Base-by-base conservation (phyloP, 2,113 vertebrate species). In the Elanoides forficatus region DNA sequence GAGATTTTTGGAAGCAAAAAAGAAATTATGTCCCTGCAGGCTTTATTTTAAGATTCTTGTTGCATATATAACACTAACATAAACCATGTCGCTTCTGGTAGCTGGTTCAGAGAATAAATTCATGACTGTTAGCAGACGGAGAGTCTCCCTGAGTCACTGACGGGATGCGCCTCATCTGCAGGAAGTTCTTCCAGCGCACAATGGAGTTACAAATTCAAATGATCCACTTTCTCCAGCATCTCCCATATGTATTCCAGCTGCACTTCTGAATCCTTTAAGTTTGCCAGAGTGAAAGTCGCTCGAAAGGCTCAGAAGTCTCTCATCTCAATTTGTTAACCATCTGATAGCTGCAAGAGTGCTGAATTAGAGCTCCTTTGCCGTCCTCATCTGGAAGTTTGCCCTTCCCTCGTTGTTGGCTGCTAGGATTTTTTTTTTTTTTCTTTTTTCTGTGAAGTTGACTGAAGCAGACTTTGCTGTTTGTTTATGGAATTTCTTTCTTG, bases 281-380 rank as follows among this genome's bases (percentile, higher is more conserved):
- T 94, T 95, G 89, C 93, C 97, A 95, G 91, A 85, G 86, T 48
- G 58, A 96, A 95, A 96, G 94, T 89, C 0, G 2, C 82, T 92
- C 72, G 67, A 78, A 92, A 95, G 50, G 80, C 76, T 84, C 58
- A 75, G 76, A 95, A 95, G 81, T 83, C 71, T 94, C 93, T 94
- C 92, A 80, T 97, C 94, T 93, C 84, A 95, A 91, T 96, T 97
- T 96, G 92, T 97, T 95, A 95, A 93, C 94, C 89, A 96, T 96
- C 91, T 93, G 93, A 96, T 95, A 94, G 91, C 91, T 86, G 70
- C 22, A n/a, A 48, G 83, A 85, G 50, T 55, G 66, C 78, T 94
- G 88, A 95, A 84, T 85, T 97, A 65, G 76, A 45, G 74, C 58
- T 97, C 58, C 42, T 95, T 86, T 92, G 38, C 93, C n/a, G 95